Percentiles rank a stretch among this genome's conserved stretches.
Conservation (phyloP, 2,113 vertebrate genomes). For the Clarias magur region DNA sequence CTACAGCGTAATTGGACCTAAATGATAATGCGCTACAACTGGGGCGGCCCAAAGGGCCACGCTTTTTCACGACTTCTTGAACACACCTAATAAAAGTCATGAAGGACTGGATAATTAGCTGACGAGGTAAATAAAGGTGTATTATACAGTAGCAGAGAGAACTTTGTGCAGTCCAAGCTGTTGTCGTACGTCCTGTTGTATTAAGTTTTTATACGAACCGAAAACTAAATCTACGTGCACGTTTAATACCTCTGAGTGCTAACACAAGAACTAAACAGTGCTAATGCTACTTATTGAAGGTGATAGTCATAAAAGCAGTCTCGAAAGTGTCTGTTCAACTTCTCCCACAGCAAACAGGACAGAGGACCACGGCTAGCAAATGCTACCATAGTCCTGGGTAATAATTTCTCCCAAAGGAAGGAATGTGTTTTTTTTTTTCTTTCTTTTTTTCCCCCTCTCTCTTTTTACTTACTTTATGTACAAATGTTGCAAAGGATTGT, state of each 20-base stretch:
- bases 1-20: conserved; percentile 33
- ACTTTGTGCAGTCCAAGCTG: background rate
- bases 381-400: conserved; percentile 32
- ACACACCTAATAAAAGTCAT: conserved; percentile 28
- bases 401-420: conserved; percentile 34
- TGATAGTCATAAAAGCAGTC: background rate
- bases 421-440: conserved; percentile 23
- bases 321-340: background rate
- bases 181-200: background rate
- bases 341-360: background rate
- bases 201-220: background rate
- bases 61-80: background rate
- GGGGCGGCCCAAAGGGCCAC: background rate
- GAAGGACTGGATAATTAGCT: conserved; percentile 35
- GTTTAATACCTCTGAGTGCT: background rate
- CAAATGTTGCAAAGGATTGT: conserved; percentile 55
- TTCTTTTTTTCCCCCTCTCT: conserved; percentile 37
- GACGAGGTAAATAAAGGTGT: conserved; percentile 24
- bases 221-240: background rate
- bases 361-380: conserved; percentile 25
- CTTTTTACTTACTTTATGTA: conserved; percentile 31
- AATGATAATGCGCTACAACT: conserved; percentile 21
- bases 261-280: background rate
- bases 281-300: background rate
- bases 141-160: background rate